Conservation (phyloP, 2,797 vertebrate species). For the Nyctalus aviator region DNA sequence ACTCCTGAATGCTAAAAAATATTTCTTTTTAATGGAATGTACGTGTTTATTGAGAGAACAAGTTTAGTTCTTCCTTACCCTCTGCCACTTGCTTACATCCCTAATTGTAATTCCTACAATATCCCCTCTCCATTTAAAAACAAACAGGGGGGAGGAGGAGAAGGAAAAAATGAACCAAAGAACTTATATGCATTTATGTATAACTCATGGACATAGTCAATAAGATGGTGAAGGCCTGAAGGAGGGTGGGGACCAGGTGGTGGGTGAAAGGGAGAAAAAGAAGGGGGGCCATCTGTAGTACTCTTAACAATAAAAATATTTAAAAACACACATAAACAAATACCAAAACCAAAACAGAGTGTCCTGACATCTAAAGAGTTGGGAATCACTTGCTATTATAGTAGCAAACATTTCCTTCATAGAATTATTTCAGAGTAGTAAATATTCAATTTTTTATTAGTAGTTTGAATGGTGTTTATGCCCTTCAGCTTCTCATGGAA, state of each 20-base stretch:
- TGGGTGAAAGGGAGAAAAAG: too few species aligned
- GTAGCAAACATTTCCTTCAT: background rate
- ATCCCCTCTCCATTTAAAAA: background rate
- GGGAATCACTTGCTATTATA: background rate
- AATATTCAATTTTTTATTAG: background rate
- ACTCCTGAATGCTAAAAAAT: background rate
- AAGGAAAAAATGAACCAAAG: too few species aligned
- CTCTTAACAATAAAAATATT: too few species aligned
- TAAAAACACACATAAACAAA: background rate
- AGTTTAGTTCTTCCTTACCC: background rate
- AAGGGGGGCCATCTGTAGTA: too few species aligned
- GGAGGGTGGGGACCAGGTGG: too few species aligned
- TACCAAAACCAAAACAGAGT: background rate
- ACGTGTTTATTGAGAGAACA: background rate
- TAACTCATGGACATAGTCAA: too few species aligned
- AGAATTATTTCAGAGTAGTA: slow-evolving; percentile 21
- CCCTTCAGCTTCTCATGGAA: background rate
- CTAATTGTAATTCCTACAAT: background rate
- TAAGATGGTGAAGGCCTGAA: too few species aligned
- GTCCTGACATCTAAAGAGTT: background rate
- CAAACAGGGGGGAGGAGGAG: background rate
- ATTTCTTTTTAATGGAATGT: background rate
- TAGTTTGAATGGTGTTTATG: background rate
- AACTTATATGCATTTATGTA: too few species aligned
- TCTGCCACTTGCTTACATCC: background rate